Conservation (phyloP, 2,797 vertebrate species). For the Orientallactaga sibirica region DNA sequence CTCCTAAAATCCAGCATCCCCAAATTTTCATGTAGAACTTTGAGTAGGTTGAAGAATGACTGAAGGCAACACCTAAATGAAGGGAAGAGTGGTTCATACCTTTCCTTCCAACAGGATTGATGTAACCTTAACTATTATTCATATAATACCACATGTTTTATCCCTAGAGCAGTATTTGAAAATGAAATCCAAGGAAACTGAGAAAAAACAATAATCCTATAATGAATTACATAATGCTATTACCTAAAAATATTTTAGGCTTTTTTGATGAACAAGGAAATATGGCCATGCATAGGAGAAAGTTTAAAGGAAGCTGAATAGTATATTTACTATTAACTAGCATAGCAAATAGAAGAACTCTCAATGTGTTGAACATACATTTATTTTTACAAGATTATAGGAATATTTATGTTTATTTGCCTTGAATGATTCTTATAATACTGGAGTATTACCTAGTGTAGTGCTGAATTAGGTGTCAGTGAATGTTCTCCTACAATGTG, state of each 20-base stretch:
- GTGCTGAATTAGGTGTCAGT: background rate
- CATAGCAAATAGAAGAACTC: conserved; percentile 19
- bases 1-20: conserved; percentile 5
- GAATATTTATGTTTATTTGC: conserved; percentile 8
- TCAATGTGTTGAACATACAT: background rate
- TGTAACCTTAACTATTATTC: conserved; percentile 31
- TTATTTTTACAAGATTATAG: conserved; percentile 20
- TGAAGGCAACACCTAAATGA: conserved; percentile 9
- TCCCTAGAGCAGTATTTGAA: background rate
- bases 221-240: background rate
- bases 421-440: conserved; percentile 20
- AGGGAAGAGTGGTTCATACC: background rate
- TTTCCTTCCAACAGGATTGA: conserved; percentile 78
- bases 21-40: background rate
- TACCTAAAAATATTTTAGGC: background rate
- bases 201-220: background rate
- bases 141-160: background rate
- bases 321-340: conserved; percentile 1
- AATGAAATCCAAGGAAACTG: conserved; percentile 41
- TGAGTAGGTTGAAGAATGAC: background rate
- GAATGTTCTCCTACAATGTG: background rate
- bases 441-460: background rate
- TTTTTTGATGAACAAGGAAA: conserved; percentile 3
- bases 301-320: background rate
- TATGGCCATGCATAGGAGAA: background rate